Evolutionary conservation across 2,113 vertebrate species (phyloP).

Genomic region (Aegithalos caudatus): DNA sequence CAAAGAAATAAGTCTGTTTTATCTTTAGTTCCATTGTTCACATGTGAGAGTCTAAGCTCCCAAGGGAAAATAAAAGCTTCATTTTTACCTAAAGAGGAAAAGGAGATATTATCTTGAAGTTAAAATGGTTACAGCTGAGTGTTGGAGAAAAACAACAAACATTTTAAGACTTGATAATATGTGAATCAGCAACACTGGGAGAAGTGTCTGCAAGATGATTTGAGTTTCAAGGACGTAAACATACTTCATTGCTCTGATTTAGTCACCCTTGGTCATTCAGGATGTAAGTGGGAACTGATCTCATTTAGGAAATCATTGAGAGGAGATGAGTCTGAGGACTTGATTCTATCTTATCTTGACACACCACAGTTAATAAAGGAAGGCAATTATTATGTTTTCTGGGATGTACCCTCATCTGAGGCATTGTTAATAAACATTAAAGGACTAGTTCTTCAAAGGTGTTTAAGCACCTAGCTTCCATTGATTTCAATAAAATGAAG

Average conservation of each 20-base stretch:
- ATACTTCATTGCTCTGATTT: constrained; percentile 55
- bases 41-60: neutral
- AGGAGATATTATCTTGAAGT: neutral
- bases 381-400: constrained; percentile 63
- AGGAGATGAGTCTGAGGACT: constrained; percentile 53
- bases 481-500: constrained; percentile 51
- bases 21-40: neutral
- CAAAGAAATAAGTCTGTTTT: neutral
- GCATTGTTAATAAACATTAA: constrained; percentile 54
- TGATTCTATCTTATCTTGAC: constrained; percentile 63
- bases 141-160: neutral
- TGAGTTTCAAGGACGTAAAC: constrained; percentile 47
- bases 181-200: neutral
- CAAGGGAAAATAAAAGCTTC: neutral
- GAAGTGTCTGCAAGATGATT: constrained; percentile 24
- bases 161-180: neutral
- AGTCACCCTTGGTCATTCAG: constrained; percentile 59
- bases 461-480: constrained; percentile 35
- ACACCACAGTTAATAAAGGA: constrained; percentile 53
- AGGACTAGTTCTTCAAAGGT: constrained; percentile 36
- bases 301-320: constrained; percentile 64
- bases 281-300: constrained; percentile 61
- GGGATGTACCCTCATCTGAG: constrained; percentile 42
- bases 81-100: neutral
- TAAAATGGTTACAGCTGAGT: neutral